These are phyloP conservation scores for Tupaia tana DNA, from an alignment of 2,113 vertebrate genomes.

Conservation along the genomic window DNA sequence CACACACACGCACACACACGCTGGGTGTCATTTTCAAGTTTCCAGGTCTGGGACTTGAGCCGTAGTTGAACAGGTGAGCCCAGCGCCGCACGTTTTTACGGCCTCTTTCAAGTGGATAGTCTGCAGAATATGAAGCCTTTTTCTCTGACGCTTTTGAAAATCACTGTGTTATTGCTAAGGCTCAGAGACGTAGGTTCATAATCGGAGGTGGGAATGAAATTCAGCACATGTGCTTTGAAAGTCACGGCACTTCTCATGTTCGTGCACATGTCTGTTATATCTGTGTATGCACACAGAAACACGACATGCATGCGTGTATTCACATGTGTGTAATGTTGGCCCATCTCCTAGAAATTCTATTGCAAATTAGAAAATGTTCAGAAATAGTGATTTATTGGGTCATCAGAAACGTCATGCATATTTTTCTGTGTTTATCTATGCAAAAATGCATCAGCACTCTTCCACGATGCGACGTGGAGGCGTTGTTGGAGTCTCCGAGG, in stretches of 20 bases:
- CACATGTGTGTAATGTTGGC: not conserved
- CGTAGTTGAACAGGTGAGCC: too few relatives aligned
- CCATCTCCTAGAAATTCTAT: not conserved
- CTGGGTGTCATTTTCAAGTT: too few relatives aligned
- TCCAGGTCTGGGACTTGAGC: too few relatives aligned
- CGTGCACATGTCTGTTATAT: not conserved
- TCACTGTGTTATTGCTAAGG: not conserved
- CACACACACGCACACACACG: too few relatives aligned
- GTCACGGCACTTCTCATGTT: not conserved
- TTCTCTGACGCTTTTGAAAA: not conserved
- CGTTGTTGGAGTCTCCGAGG: not conserved
- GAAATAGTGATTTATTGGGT: not conserved
- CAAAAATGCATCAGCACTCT: too few relatives aligned
- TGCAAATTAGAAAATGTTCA: slow-evolving; percentile 27
- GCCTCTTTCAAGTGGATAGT: not conserved
- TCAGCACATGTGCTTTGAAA: not conserved
- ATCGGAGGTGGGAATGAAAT: not conserved
- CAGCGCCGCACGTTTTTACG: not conserved
- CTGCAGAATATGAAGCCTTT: slow-evolving; percentile 14
- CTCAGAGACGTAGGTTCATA: not conserved
- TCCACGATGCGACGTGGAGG: too few relatives aligned
- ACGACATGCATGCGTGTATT: not conserved
- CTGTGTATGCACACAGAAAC: not conserved
- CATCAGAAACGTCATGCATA: too few relatives aligned
- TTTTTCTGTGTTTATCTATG: too few relatives aligned